Evolutionary conservation across 2,113 vertebrate species (phyloP), one percentile per base, ranked within the genome.

Genomic region (Sisor rabdophorus): DNA sequence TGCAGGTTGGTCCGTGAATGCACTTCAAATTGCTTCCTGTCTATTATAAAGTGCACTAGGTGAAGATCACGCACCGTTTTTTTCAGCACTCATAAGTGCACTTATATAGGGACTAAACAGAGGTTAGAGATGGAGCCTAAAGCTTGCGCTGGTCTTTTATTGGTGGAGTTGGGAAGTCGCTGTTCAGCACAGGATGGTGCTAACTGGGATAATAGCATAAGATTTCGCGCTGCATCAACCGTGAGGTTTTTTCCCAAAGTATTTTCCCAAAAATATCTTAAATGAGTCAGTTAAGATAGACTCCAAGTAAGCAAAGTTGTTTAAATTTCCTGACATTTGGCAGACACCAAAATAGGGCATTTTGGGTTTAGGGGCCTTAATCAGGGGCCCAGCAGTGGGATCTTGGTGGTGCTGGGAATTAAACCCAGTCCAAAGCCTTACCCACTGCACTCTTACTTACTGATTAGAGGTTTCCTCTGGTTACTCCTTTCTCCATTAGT

Each of bases 181-280:
- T 87, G 87, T 88, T 87, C 87, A 88, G 84, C 80, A 79, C 75
- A 82, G 78, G 85, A 72, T 86, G 84, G 84, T 80, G 83, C 87
- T 88, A 80, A 83, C 74, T 75, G 50, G 48, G 7, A 30, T 44
- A 44, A 44, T 59, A 59, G 22, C 11, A 12, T 48, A 28, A 20
- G 22, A 48, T 67, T 50, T 28, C 26, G 4, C 16, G 16, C 44
- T 68, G 44, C 22, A 26, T 48, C 44, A 47, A 17, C 44, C 47
- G 22, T 40, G 15, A 10, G 47, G 15, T 65, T 6, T 6, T 47
- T 47, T 47, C n/a, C n/a, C n/a, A n/a, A n/a, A n/a, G n/a, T n/a
- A n/a, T n/a, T n/a, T n/a, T n/a, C n/a, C n/a, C n/a, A n/a, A n/a
- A n/a, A n/a, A n/a, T n/a, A n/a, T n/a, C n/a, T n/a, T n/a, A n/a